Conservation (phyloP, 2,888 invertebrate genomes). For the Macrophya annulata region DNA sequence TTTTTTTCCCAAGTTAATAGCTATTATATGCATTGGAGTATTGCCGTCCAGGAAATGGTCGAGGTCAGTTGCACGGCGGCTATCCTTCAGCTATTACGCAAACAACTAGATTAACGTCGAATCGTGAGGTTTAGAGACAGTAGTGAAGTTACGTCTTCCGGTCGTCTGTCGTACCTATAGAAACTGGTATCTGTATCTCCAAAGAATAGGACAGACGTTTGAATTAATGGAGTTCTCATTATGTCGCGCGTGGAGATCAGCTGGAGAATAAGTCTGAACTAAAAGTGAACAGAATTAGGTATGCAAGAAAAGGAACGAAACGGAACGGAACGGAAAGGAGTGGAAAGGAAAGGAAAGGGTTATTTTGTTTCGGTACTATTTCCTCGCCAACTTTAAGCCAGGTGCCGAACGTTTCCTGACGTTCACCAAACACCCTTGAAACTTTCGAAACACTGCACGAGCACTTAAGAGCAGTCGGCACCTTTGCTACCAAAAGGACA, state of each 20-base stretch:
- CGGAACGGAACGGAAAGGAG: background rate
- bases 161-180: constrained; percentile 22
- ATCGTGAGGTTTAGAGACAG: constrained; percentile 45
- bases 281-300: constrained; percentile 22
- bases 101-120: constrained; percentile 50
- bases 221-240: constrained; percentile 40
- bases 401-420: constrained; percentile 69
- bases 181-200: constrained; percentile 21
- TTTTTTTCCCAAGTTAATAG: background rate
- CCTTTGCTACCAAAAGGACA: constrained; percentile 54
- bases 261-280: background rate
- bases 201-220: constrained; percentile 19
- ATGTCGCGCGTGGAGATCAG: constrained; percentile 12
- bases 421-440: constrained; percentile 69
- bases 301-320: constrained; percentile 12
- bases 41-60: constrained; percentile 38
- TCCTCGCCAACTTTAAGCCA: constrained; percentile 59
- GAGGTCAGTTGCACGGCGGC: constrained; percentile 46
- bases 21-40: constrained; percentile 22
- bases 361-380: constrained; percentile 30
- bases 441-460: constrained; percentile 58
- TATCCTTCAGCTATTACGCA: constrained; percentile 47
- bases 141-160: constrained; percentile 41
- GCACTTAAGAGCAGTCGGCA: constrained; percentile 55
- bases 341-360: constrained; percentile 34